phyloP scores from a whole-genome alignment of 2,797 vertebrate species.

The Alcedo quadribrachys region DNA sequence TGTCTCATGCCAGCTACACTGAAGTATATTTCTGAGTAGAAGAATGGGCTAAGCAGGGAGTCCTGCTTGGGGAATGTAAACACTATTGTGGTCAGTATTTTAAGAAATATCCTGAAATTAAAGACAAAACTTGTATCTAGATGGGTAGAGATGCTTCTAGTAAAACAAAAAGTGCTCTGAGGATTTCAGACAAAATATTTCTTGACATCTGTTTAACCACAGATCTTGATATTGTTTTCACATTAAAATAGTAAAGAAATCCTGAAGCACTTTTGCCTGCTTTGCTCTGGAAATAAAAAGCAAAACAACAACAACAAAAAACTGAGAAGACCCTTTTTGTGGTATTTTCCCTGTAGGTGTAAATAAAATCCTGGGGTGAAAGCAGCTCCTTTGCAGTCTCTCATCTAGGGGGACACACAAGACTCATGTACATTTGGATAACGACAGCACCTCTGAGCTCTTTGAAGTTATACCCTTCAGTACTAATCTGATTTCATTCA shows the following conservation, averaged over 20 bases:
- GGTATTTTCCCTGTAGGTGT: background rate
- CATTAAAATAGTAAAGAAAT: slow-evolving; percentile 11
- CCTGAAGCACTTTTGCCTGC: background rate
- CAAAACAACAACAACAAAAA: too few species aligned
- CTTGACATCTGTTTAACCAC: background rate
- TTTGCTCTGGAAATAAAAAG: background rate
- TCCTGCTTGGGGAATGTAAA: slow-evolving; percentile 43
- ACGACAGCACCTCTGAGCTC: background rate
- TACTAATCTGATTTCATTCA: slow-evolving; percentile 41
- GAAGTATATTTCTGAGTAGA: slow-evolving; percentile 13
- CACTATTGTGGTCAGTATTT: slow-evolving; percentile 23
- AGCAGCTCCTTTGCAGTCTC: background rate
- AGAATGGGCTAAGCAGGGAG: slow-evolving; percentile 57
- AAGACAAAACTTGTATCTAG: slow-evolving; percentile 11
- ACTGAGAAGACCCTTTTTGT: background rate
- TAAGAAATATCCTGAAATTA: slow-evolving; percentile 41
- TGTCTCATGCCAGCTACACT: slow-evolving; percentile 31
- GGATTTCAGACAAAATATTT: slow-evolving; percentile 22
- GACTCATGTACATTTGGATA: background rate
- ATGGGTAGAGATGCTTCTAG: background rate
- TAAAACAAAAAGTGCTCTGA: background rate
- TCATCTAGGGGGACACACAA: background rate
- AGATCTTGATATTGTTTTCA: background rate
- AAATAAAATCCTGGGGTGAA: background rate
- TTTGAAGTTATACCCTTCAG: slow-evolving; percentile 38